These are phyloP conservation scores for Leptinotarsa lineolata DNA, from an alignment of 1,140 invertebrate genomes.

Conservation along the genomic window DNA sequence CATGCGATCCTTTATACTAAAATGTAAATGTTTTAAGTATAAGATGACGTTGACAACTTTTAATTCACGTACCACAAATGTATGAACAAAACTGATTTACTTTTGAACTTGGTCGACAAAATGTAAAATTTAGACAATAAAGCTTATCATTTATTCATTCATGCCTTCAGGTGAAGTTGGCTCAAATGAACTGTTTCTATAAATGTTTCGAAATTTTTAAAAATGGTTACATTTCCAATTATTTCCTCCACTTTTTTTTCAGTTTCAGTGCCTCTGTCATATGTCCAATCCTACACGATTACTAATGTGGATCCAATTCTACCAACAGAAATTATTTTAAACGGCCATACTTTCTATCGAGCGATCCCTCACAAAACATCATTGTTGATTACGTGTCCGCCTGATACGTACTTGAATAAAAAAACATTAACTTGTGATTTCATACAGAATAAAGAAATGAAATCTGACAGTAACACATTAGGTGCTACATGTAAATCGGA, in stretches of 20 bases:
- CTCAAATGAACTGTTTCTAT: no score
- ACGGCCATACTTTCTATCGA: neutral
- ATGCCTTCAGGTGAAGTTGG: no score
- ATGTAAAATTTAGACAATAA: no score
- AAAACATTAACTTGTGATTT: neutral
- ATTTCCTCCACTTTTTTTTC: neutral
- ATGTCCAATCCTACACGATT: neutral
- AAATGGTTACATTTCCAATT: no score
- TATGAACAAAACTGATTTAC: no score
- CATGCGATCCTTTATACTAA: no score
- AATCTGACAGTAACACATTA: neutral
- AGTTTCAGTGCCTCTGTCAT: neutral
- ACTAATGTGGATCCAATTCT: neutral
- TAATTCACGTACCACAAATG: no score
- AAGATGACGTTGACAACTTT: no score
- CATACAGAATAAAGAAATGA: neutral
- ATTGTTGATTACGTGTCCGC: neutral
- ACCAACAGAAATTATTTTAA: neutral
- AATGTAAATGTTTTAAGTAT: no score
- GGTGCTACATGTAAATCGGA: neutral
- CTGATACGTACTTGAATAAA: neutral
- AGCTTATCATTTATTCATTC: no score
- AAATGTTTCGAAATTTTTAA: no score
- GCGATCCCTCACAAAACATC: neutral
- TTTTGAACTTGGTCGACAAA: no score